Evolutionary conservation across 2,797 vertebrate genomes (phyloP), one percentile per base, ranked within the genome.

Genomic region (Vespertilio murinus): DNA sequence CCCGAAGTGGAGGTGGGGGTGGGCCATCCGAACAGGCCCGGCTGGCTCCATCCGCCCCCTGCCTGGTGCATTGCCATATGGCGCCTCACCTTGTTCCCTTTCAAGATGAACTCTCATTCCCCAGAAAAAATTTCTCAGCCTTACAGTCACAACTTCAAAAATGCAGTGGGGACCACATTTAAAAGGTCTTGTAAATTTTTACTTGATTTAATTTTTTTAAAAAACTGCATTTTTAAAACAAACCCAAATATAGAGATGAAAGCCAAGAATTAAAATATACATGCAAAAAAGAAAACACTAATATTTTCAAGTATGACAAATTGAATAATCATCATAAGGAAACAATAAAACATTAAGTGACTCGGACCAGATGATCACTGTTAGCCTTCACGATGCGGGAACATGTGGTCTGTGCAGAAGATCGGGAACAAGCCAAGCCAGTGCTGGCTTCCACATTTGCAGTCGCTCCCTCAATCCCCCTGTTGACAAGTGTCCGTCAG

Each of bases 251-350:
- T 70, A 64, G 88, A 97, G 97, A 98, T 98, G 97, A 98, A 98
- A 98, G 98, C 74, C 94, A 93, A 96, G 95, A 96, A 92, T 96
- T 88, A 96, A n/a, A 96, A 97, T 96, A 95, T 90, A 96, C 96
- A 96, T 97, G 83, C 13, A 97, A 96, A 98, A 97, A 69, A 97
- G 93, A 97, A 98, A 98, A 98, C 97, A 97, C 96, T 79, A 97
- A 96, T 96, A 97, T 95, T 67, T 82, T 90, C 95, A 97, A 98
- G 96, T 83, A 98, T 74, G 94, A 96, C 16, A 96, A 97, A 96
- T 47, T 77, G 94, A 97, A 97, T 91, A 97, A 97, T 98, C 93
- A 92, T 97, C 98, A 98, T 98, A 97, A 98, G 98, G 98, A 98
- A 98, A 97, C 94, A 97, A 98, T 98, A 98, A 98, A 95, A 97